Conservation (phyloP, 2,113 vertebrate species). For the Nipponia nippon region DNA sequence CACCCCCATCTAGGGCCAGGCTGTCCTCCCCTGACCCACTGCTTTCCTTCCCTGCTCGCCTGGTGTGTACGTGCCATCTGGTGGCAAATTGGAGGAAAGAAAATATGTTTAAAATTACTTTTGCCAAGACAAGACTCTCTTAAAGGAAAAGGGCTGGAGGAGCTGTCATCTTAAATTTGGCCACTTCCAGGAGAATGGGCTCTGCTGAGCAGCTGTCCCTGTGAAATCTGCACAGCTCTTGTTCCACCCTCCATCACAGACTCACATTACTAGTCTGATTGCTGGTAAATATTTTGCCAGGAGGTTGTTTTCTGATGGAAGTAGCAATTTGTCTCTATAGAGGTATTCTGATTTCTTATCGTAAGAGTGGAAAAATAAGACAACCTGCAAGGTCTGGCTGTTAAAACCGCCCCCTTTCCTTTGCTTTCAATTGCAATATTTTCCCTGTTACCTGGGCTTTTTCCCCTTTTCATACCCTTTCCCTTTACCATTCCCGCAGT, state of each 20-base stretch:
- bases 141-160: neutral
- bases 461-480: neutral
- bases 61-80: constrained; percentile 63
- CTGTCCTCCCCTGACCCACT: neutral
- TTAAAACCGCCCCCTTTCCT: neutral
- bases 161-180: rapidly evolving
- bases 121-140: too few relatives aligned
- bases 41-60: neutral
- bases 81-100: neutral
- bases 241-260: rapidly evolving
- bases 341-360: neutral
- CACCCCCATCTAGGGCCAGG: neutral
- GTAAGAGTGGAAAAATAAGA: neutral
- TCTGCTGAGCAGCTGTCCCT: rapidly evolving
- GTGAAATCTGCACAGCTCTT: neutral
- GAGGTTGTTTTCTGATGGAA: neutral
- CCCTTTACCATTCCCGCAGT: neutral
- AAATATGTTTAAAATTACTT: rapidly evolving
- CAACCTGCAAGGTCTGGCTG: neutral
- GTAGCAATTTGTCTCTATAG: neutral
- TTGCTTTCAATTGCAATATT: neutral
- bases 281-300: neutral
- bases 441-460: neutral
- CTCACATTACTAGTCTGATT: rapidly evolving
- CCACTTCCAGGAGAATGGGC: too few relatives aligned